Base-by-base conservation (phyloP, 2,797 vertebrate genomes). In the Chiloscyllium punctatum region DNA sequence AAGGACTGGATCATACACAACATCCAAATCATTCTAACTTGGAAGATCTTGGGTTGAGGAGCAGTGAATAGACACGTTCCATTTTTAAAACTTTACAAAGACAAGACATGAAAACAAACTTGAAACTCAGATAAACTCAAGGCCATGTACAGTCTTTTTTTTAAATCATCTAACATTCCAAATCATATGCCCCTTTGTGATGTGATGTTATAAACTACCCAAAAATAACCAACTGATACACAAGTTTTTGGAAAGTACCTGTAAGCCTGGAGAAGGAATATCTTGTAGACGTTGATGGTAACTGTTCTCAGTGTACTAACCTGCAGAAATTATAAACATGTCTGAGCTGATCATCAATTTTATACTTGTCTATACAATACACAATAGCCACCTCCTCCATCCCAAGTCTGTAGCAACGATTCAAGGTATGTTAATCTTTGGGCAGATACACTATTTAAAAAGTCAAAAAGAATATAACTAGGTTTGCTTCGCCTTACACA, bases 221-320 rank as follows among this genome's bases (percentile, higher is more conserved):
- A 13, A 94, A 51, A 72, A 72, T 48, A 94, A 94, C 0, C 27
- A 94, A 53, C 27, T 72, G 68, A 53, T 53, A 74, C 27, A 18
- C 4, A 51, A 53, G n/a, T 91, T 15, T 74, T 77, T 72, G 42
- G 2, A 74, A 30, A 51, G 30, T 96, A 99, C 99, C 99, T 99
- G 98, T 97, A 98, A 1, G 99, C 99, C 95, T 99, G 99, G 96
- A 99, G 98, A 96, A 99, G 97, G 96, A 99, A 97, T 96, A 98
- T 97, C 97, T 99, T 98, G 97, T 99, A 99, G 96, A 99, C 23
- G 96, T 99, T 99, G 95, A 97, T 97, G 96, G 97, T 98, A 74
- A 99, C 98, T 0, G 98, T 98, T 96, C 96, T 98, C 33, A 98
- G 95, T 87, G 98, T 98, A 96, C 99, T 99, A 95, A 98, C 98